Conservation (phyloP, 1,140 invertebrate genomes). For the Contarinia nasturtii region DNA sequence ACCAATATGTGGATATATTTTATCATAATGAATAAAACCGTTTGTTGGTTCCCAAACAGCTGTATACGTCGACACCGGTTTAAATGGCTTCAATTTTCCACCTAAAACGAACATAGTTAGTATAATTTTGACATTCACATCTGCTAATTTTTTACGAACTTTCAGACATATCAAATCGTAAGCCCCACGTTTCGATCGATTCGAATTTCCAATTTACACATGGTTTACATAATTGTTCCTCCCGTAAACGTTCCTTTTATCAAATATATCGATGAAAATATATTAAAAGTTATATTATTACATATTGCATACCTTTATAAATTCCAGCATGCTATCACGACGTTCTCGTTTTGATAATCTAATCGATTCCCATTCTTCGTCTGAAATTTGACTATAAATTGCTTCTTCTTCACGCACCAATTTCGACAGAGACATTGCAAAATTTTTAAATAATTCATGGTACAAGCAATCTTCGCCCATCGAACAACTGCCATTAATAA, state of each 20-base stretch:
- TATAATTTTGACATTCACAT: not conserved
- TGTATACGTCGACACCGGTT: not conserved
- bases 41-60: conserved; percentile 52
- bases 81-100: not conserved
- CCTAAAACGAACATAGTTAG: not conserved
- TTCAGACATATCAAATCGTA: conserved; percentile 5
- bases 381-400: conserved; percentile 47
- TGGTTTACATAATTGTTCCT: conserved; percentile 34
- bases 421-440: conserved; percentile 40
- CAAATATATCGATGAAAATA: too few relatives aligned
- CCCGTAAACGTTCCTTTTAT: conserved; percentile 27
- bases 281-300: too few relatives aligned
- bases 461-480: conserved; percentile 36
- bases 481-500: conserved; percentile 8
- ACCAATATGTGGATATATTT: conserved; percentile 61
- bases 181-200: conserved; percentile 48
- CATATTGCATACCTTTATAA: conserved; percentile 28
- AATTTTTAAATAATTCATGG: conserved; percentile 37
- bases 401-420: conserved; percentile 44
- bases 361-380: conserved; percentile 64
- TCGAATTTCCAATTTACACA: conserved; percentile 43
- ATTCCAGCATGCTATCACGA: conserved; percentile 37
- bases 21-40: conserved; percentile 37
- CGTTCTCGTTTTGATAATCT: conserved; percentile 44
- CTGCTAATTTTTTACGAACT: not conserved